Evolutionary conservation across 1,140 invertebrate genomes (phyloP), one percentile per base, ranked within the genome.

Genomic region (Drosophila setifemur): DNA sequence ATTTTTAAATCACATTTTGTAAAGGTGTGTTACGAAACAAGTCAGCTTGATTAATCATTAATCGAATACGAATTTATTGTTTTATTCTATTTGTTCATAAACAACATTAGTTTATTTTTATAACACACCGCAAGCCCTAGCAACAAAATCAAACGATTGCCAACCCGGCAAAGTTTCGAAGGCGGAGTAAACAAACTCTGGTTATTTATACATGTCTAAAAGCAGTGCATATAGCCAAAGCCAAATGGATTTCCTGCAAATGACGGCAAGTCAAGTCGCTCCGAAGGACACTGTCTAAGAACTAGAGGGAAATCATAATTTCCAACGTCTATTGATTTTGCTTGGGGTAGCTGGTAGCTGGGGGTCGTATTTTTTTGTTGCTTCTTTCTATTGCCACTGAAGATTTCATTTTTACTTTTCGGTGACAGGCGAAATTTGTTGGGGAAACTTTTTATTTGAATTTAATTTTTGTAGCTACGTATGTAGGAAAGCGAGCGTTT

Each of bases 191-290:
- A 66, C 43, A 66, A 49, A 31, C 58, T 48, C 31, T 39, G 31
- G 58, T 40, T 49, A 66, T 66, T 66, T 66, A 49, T 66, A 31
- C 21, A 57, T 25, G 12, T 50, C 19, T 37, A n/a, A 37, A 25
- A 42, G 33, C 58, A 11, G 14, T 29, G 44, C 25, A 49, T 31
- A 64, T 23, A 53, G 14, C n/a, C n/a, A 49, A 47, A 33, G 25
- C 43, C 43, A 52, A 76, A 70, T 70, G 72, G 54, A 47, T 70
- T 53, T 71, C 45, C 57, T 70, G 73, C 26, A 47, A 42, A 26
- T 47, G 61, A 68, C 72, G 60, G 71, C 58, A 43, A 19, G 39
- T 26, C 43, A 48, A 40, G 64, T 28, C 29, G 21, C 6, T 9
- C 7, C 43, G 53, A 74, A 74, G 53, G 72, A 37, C 64, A 53